Conservation (phyloP, 1,140 invertebrate genomes). For the Heliothis subflexa region DNA sequence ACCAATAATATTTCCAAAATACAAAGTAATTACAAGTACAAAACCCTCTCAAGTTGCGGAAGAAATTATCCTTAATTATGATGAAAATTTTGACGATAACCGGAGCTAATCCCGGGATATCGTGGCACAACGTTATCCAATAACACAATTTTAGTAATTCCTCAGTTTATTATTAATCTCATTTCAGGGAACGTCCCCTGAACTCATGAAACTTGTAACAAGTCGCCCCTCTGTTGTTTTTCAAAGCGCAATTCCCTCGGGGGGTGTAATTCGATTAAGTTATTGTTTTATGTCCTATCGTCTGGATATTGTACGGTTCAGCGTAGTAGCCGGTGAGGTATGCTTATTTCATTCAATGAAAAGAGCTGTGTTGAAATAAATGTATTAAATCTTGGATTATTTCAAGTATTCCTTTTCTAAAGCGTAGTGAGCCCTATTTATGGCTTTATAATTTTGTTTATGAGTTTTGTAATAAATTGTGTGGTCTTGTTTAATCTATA, state of each 20-base stretch:
- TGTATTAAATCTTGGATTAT: no score
- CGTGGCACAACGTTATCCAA: conserved; percentile 14
- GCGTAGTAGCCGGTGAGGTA: no score
- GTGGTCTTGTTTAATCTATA: no score
- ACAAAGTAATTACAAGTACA: neutral
- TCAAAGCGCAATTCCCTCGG: conserved; percentile 33
- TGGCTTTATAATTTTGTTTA: no score
- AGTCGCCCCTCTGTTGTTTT: conserved; percentile 50
- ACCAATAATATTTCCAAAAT: neutral
- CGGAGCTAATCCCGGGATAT: conserved; percentile 1
- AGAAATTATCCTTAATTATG: conserved; percentile 10
- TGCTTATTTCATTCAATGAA: no score
- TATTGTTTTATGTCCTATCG: conserved; percentile 49
- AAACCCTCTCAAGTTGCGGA: neutral
- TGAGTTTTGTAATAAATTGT: no score
- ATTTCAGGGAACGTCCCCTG: conserved; percentile 14
- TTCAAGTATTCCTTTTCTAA: no score
- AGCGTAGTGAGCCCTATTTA: no score
- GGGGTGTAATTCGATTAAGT: conserved; percentile 54
- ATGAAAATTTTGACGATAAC: conserved; percentile 11
- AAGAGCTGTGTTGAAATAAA: no score
- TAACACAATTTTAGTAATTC: conserved; percentile 34
- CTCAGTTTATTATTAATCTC: conserved; percentile 35
- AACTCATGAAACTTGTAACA: conserved; percentile 43
- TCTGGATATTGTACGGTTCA: conserved; percentile 9